These are phyloP conservation scores for Parapsyche elsis DNA, from an alignment of 1,140 invertebrate genomes.

Conservation along the genomic window DNA sequence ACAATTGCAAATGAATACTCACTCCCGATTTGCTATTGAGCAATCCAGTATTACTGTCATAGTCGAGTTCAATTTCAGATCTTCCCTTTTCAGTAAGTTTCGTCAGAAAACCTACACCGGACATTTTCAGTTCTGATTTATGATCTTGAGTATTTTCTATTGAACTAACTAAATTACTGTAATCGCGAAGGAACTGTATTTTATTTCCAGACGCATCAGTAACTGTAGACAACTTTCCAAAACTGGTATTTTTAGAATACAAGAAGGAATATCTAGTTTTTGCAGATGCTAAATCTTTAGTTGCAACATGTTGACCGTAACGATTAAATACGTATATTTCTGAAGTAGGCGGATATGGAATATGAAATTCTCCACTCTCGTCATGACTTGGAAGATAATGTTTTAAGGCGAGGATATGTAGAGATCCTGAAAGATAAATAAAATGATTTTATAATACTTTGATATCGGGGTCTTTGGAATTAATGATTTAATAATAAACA, in stretches of 20 bases:
- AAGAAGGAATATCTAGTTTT: conserved; percentile 94
- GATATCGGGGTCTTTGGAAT: not conserved
- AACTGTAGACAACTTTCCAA: conserved; percentile 92
- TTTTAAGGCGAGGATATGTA: conserved; percentile 89
- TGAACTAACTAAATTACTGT: conserved; percentile 88
- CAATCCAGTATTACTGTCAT: conserved; percentile 83
- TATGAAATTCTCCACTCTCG: conserved; percentile 91
- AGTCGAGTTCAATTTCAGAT: conserved; percentile 85
- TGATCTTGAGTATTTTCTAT: conserved; percentile 95
- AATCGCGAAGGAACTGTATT: conserved; percentile 90
- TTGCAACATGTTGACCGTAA: conserved; percentile 94
- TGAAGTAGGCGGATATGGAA: conserved; percentile 89
- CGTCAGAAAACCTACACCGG: conserved; percentile 85
- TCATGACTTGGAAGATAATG: conserved; percentile 91
- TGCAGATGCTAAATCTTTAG: conserved; percentile 91
- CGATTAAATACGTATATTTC: conserved; percentile 95
- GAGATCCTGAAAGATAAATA: conserved; percentile 68
- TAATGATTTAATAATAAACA: not conserved
- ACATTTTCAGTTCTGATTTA: conserved; percentile 89
- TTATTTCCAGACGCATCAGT: conserved; percentile 94
- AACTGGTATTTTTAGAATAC: conserved; percentile 96
- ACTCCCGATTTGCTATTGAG: conserved; percentile 83
- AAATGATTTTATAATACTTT: not conserved
- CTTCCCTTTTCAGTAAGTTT: conserved; percentile 84
- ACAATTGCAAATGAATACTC: conserved; percentile 59